Evolutionary conservation across 1,140 invertebrate species (phyloP).

Genomic region (Teleogryllus occipitalis): DNA sequence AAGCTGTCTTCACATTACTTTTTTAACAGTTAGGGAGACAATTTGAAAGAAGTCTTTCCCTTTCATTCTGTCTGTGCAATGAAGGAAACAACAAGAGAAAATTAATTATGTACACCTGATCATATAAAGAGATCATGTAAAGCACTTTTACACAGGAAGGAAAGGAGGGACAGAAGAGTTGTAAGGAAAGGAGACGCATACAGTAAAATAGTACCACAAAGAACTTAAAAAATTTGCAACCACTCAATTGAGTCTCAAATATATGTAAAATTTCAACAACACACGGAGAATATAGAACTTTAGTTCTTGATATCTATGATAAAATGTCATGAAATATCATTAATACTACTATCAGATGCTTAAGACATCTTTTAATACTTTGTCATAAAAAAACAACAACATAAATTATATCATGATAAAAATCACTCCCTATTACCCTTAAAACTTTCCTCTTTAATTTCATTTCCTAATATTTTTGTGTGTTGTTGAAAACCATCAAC

Average conservation of each 20-base stretch:
- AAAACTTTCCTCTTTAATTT: neutral
- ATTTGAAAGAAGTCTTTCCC: neutral
- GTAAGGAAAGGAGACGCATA: neutral
- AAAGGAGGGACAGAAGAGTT: neutral
- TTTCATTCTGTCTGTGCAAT: constrained; percentile 7
- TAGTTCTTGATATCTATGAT: neutral
- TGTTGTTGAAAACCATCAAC: neutral
- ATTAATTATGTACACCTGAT: constrained; percentile 3
- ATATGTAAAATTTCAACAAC: neutral
- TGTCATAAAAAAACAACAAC: neutral
- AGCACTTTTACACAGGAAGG: neutral
- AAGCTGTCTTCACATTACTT: constrained; percentile 19
- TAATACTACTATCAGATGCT: neutral
- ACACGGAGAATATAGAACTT: neutral
- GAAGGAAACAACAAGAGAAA: constrained; percentile 9
- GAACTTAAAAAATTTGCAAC: neutral
- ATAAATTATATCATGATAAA: no score
- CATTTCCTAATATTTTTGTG: neutral
- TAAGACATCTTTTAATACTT: constrained; percentile 7
- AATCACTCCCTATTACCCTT: neutral
- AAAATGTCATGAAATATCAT: neutral
- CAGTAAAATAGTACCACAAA: constrained; percentile 7
- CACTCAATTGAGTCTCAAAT: neutral
- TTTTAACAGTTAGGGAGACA: neutral
- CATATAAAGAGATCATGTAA: constrained; percentile 4